These are phyloP conservation scores for Ectemnius continuus DNA, from an alignment of 2,888 invertebrate species.

Conservation along the genomic window DNA sequence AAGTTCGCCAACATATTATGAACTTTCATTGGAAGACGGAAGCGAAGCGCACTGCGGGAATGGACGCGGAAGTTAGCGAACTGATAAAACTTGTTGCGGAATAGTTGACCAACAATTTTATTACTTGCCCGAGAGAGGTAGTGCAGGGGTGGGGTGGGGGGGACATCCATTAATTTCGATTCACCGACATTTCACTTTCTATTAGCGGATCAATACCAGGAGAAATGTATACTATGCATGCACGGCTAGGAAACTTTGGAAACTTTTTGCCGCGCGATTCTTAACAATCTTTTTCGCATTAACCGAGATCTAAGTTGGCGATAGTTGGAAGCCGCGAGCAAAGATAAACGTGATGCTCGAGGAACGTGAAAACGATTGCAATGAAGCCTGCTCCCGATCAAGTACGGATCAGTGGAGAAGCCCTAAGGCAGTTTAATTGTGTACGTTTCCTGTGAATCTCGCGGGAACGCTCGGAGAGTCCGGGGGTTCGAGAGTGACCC, in stretches of 20 bases:
- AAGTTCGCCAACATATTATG: conserved; percentile 11
- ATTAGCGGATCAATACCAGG: too few species aligned
- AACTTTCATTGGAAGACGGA: conserved; percentile 5
- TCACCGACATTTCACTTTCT: too few species aligned
- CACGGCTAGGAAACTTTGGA: too few species aligned
- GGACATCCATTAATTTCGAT: not conserved
- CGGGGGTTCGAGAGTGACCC: conserved; percentile 61
- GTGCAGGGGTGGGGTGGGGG: not conserved
- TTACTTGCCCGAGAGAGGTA: not conserved
- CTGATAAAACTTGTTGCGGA: conserved; percentile 10
- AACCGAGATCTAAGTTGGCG: not conserved
- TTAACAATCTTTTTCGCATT: too few species aligned
- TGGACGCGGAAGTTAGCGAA: not conserved
- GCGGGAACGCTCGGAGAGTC: conserved; percentile 42
- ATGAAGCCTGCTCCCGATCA: conserved; percentile 24
- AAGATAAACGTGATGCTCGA: conserved; percentile 10
- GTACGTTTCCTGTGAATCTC: conserved; percentile 55
- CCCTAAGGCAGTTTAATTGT: conserved; percentile 60
- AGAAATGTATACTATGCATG: too few species aligned
- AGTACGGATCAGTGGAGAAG: conserved; percentile 15
- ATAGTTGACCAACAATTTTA: conserved; percentile 4
- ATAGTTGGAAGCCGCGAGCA: not conserved
- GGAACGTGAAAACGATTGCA: conserved; percentile 31
- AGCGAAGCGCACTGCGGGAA: not conserved
- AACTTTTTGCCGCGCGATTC: too few species aligned